Base-by-base conservation (phyloP, 1,140 invertebrate genomes). In the Neocloeon triangulifer region DNA sequence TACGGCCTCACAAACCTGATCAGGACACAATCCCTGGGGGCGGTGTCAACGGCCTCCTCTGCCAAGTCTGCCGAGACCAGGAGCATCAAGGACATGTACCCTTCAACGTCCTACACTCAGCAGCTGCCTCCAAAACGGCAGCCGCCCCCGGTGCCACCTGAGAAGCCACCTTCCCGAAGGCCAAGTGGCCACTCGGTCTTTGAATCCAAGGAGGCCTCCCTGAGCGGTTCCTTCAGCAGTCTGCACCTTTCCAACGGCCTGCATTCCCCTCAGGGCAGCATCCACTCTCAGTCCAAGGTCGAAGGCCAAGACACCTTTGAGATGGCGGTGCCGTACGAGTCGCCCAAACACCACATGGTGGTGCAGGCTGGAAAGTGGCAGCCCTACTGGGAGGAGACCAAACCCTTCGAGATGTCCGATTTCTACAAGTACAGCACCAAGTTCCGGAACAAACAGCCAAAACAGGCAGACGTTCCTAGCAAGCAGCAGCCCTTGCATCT, bases 401-500 rank as follows among this genome's bases (percentile, higher is more conserved):
- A 95, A 51, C 86, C 86, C 9, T 95, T 89, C 53, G 85, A 92
- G 59, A 88, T 91, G 75, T 76, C 84, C 1, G 88, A 95, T 51
- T 92, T 91, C 56, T 95, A 92, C 54, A 92, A 94, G 54, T 95
- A 95, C 49, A 91, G 85, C 29, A 86, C 82, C 17, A 88, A 88
- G 46, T 86, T 76, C 50, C 64, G 81, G 14, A 25, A 19, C 31
- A 38, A 5, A 19, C 21, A 34, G 21, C 8, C 21, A 19, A 37
- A 33, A 37, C 33, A 26, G 19, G 8, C 7, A 13, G 7, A n/a
- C 15, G 19, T 25, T 3, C 12, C 30, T 20, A 19, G 18, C 10
- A 23, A n/a, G 9, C 21, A 14, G 14, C 16, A 14, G 9, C 32
- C n/a, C 30, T 39, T 5, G 36, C 33, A 25, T 34, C 37, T 37